phyloP scores from a whole-genome alignment of 2,113 vertebrate species.

The Epinephelus lanceolatus region DNA sequence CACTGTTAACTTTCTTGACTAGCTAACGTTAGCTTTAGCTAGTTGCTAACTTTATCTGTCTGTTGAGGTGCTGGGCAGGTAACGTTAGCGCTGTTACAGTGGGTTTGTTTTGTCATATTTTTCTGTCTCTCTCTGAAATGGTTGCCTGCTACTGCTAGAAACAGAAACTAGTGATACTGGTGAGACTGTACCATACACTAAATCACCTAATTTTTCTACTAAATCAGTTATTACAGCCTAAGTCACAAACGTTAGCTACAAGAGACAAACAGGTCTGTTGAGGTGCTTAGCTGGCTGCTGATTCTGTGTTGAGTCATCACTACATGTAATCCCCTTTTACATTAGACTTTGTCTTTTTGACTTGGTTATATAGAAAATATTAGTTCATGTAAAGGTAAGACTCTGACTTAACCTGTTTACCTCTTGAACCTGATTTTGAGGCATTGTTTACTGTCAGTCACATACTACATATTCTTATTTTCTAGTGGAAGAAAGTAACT shows the following conservation, averaged over 20 bases:
- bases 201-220: neutral
- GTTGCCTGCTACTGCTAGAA: neutral
- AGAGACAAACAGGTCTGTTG: neutral
- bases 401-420: too few species aligned
- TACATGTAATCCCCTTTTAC: too few species aligned
- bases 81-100: neutral
- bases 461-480: too few species aligned
- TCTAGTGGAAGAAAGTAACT: too few species aligned
- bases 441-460: too few species aligned
- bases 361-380: neutral
- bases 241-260: neutral
- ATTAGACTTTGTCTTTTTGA: too few species aligned
- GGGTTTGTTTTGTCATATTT: neutral
- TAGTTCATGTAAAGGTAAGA: neutral
- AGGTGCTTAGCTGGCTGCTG: neutral
- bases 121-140: neutral
- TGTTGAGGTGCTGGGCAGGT: neutral
- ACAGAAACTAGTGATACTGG: neutral
- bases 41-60: too few species aligned
- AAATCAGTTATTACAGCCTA: neutral
- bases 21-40: neutral
- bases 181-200: neutral
- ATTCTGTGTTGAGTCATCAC: too few species aligned
- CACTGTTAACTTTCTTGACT: neutral
- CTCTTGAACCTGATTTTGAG: too few species aligned